phyloP scores from a whole-genome alignment of 2,888 invertebrate genomes.

The Polydrusus pterygomalis region DNA sequence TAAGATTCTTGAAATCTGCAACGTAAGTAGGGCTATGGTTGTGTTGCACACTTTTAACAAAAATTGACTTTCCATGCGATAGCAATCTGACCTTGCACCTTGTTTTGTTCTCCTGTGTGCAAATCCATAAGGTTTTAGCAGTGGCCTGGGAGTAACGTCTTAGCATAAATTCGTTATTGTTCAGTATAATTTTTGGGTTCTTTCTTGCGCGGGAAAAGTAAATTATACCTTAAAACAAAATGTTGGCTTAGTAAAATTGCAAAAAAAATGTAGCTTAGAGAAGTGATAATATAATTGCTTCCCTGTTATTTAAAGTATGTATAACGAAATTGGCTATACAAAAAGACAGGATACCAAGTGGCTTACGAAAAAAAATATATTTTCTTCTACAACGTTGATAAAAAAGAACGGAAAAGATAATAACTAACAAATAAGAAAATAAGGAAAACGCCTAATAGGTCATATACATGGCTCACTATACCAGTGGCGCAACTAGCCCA shows the following conservation, averaged over 20 bases:
- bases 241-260: not conserved
- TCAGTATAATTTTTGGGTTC: conserved; percentile 42
- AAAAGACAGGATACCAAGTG: too few relatives aligned
- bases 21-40: conserved; percentile 33
- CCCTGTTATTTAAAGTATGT: too few relatives aligned
- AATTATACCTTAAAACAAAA: not conserved
- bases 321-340: too few relatives aligned
- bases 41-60: conserved; percentile 29
- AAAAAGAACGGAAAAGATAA: too few relatives aligned
- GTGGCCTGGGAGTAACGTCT: not conserved
- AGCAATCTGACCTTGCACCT: conserved; percentile 51
- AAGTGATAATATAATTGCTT: too few relatives aligned
- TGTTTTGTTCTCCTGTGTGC: conserved; percentile 55
- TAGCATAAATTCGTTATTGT: conserved; percentile 39
- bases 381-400: too few relatives aligned
- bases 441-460: too few relatives aligned
- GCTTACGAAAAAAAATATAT: too few relatives aligned
- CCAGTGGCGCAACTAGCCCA: too few relatives aligned
- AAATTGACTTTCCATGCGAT: conserved; percentile 28
- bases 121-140: conserved; percentile 59
- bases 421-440: too few relatives aligned
- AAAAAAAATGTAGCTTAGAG: too few relatives aligned
- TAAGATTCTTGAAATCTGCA: conserved; percentile 9
- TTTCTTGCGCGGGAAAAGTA: conserved; percentile 39
- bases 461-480: too few relatives aligned